These are phyloP conservation scores for Littorina saxatilis DNA, from an alignment of 1,140 invertebrate genomes.

Conservation along the genomic window DNA sequence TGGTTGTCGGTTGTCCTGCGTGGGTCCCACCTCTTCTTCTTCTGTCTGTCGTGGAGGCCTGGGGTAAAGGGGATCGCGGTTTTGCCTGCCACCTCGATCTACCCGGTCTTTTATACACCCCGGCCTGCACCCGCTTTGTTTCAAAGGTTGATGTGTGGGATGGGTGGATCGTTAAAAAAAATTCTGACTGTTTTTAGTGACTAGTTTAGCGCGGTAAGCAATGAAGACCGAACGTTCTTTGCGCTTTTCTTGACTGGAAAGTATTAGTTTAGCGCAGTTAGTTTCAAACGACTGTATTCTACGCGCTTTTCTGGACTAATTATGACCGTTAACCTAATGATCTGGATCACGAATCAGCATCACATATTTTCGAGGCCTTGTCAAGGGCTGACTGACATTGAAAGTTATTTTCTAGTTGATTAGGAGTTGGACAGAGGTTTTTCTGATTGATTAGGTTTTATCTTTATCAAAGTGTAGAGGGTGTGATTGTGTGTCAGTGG, in stretches of 20 bases:
- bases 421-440: too few relatives aligned
- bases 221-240: neutral
- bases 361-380: too few relatives aligned
- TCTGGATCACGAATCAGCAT: too few relatives aligned
- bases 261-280: neutral
- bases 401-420: too few relatives aligned
- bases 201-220: neutral
- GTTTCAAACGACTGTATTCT: too few relatives aligned
- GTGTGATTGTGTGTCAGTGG: too few relatives aligned
- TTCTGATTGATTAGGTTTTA: too few relatives aligned
- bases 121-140: neutral
- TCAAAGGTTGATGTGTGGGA: neutral
- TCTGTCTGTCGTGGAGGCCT: neutral
- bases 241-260: neutral
- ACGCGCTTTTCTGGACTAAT: too few relatives aligned
- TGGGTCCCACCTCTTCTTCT: constrained; percentile 23
- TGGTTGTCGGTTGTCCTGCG: constrained; percentile 9
- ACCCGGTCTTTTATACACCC: neutral
- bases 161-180: neutral
- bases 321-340: too few relatives aligned
- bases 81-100: neutral
- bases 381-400: too few relatives aligned
- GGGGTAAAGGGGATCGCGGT: neutral
- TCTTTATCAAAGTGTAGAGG: too few relatives aligned
- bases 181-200: neutral